These are phyloP conservation scores for Paratilapia polleni DNA, from an alignment of 2,113 vertebrate species.

Conservation along the genomic window DNA sequence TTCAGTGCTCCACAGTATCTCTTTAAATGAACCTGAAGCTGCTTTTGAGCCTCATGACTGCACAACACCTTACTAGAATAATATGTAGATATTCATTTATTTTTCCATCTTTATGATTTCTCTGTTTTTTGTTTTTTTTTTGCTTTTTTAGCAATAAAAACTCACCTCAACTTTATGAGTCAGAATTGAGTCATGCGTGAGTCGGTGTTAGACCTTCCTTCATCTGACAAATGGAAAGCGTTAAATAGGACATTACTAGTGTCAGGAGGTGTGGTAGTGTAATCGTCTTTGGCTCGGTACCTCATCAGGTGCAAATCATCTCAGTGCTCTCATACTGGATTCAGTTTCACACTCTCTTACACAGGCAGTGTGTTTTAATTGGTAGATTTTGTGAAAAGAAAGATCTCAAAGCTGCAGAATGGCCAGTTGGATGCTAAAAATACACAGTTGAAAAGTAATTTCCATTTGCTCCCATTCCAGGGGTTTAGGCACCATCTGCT, in stretches of 20 bases:
- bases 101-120: not conserved
- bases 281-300: not conserved
- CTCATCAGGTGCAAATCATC: slow-evolving; percentile 3
- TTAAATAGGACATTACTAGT: not conserved
- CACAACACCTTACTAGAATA: not conserved
- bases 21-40: not conserved
- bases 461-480: slow-evolving; percentile 45
- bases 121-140: not conserved
- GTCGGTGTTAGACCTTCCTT: not conserved
- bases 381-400: not conserved
- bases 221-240: not conserved
- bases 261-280: not conserved
- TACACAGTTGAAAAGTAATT: slow-evolving; percentile 44
- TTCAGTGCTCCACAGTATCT: not conserved
- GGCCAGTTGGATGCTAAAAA: slow-evolving; percentile 39
- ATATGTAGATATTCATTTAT: not conserved
- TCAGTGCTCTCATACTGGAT: not conserved
- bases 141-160: not conserved
- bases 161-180: not conserved
- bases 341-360: not conserved
- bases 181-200: not conserved
- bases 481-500: slow-evolving; percentile 44
- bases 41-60: not conserved
- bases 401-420: slow-evolving; percentile 8
- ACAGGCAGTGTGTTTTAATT: not conserved